Conservation (phyloP, 2,113 vertebrate species). For the Danionella cerebrum region DNA sequence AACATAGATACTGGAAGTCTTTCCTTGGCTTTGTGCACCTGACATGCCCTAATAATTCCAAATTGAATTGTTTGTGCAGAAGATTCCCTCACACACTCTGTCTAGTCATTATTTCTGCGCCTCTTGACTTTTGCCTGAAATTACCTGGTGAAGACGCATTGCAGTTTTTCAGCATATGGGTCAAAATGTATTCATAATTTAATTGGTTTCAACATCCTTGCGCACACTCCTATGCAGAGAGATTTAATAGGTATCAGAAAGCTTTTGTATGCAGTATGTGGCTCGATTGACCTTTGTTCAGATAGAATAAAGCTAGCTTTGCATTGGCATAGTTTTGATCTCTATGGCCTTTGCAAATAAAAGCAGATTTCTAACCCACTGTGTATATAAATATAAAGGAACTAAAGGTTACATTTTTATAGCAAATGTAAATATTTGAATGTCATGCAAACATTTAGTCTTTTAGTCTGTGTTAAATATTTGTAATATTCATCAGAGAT, state of each 20-base stretch:
- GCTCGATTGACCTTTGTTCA: neutral
- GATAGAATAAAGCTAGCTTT: neutral
- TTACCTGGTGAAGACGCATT: neutral
- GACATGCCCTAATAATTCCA: conserved; percentile 32
- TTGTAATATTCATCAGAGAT: too few relatives aligned
- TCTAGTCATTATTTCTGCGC: neutral
- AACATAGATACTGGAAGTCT: conserved; percentile 20
- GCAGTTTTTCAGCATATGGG: neutral
- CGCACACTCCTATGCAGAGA: neutral
- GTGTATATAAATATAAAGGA: too few relatives aligned
- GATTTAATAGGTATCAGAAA: neutral
- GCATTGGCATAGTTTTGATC: neutral
- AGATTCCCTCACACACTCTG: neutral
- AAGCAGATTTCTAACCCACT: too few relatives aligned
- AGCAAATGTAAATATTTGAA: too few relatives aligned
- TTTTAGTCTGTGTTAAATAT: too few relatives aligned
- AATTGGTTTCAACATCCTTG: neutral
- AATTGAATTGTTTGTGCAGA: conserved; percentile 26
- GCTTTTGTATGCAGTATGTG: neutral
- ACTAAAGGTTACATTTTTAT: too few relatives aligned
- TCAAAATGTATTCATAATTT: neutral
- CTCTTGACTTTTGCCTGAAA: conserved; percentile 7
- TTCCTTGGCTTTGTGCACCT: neutral
- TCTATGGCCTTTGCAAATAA: neutral
- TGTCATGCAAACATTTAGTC: too few relatives aligned